Evolutionary conservation across 2,113 vertebrate species (phyloP).

Genomic region (Onychostruthus taczanowskii): DNA sequence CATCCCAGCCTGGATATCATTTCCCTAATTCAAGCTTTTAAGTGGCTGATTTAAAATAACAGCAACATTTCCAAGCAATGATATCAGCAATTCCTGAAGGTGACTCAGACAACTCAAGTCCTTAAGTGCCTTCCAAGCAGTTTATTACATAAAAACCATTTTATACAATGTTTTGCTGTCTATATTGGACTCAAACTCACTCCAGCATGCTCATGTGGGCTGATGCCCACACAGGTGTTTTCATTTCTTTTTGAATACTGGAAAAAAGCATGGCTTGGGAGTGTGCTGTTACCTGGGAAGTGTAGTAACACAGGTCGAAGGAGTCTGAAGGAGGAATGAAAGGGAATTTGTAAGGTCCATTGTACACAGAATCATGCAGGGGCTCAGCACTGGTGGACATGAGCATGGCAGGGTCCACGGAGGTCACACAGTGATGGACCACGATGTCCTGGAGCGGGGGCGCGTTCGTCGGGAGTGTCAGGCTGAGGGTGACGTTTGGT

Average conservation of each 20-base stretch:
- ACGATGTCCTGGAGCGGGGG: slow-evolving; percentile 91
- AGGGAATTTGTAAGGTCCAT: slow-evolving; percentile 91
- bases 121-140: not conserved
- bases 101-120: not conserved
- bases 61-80: not conserved
- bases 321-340: slow-evolving; percentile 88
- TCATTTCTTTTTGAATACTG: not conserved
- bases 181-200: not conserved
- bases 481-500: slow-evolving; percentile 85
- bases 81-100: not conserved
- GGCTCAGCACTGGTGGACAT: slow-evolving; percentile 83
- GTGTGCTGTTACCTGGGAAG: slow-evolving; percentile 82
- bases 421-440: slow-evolving; percentile 91
- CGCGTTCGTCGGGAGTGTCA: slow-evolving; percentile 86
- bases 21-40: not conserved
- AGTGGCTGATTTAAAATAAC: not conserved
- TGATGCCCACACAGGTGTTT: not conserved
- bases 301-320: slow-evolving; percentile 91
- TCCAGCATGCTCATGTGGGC: not conserved
- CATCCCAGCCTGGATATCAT: not conserved
- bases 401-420: slow-evolving; percentile 86
- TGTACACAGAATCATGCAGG: slow-evolving; percentile 85
- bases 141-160: not conserved
- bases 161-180: not conserved
- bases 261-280: not conserved